Evolutionary conservation across 1,140 invertebrate genomes (phyloP).

Genomic region (Pectinophora gossypiella): DNA sequence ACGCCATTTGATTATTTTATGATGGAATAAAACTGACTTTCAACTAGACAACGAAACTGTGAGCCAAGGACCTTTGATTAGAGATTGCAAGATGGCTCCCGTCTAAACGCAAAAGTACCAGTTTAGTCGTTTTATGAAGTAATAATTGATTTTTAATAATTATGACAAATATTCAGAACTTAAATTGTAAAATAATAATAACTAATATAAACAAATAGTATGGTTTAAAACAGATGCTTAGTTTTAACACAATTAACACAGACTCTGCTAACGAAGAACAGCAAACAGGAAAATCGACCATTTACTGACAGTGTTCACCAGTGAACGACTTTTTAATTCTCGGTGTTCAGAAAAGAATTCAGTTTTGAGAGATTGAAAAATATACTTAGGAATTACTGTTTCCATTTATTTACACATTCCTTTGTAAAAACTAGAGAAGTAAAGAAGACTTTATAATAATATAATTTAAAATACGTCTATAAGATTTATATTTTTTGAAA

Average conservation of each 20-base stretch:
- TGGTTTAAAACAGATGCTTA: slow-evolving; percentile 57
- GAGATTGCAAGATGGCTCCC: slow-evolving; percentile 81
- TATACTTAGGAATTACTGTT: too few species aligned
- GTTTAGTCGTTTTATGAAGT: slow-evolving; percentile 74
- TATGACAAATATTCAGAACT: slow-evolving; percentile 52
- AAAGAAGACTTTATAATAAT: too few species aligned
- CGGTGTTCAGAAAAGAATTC: too few species aligned
- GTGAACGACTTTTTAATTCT: slow-evolving; percentile 35
- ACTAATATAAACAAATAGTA: slow-evolving; percentile 70
- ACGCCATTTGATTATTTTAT: slow-evolving; percentile 86
- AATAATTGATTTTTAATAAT: slow-evolving; percentile 52
- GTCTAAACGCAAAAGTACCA: slow-evolving; percentile 79
- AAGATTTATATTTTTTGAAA: too few species aligned
- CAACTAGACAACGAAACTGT: slow-evolving; percentile 79
- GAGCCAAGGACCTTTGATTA: slow-evolving; percentile 80
- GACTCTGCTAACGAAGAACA: slow-evolving; percentile 67
- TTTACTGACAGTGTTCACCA: slow-evolving; percentile 65
- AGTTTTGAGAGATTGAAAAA: too few species aligned
- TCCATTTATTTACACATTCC: too few species aligned
- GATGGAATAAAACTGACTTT: slow-evolving; percentile 76
- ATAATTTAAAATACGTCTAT: too few species aligned
- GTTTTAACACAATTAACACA: slow-evolving; percentile 67
- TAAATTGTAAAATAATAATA: slow-evolving; percentile 67
- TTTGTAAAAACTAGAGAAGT: too few species aligned
- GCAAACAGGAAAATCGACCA: slow-evolving; percentile 76